A percentile compares a stretch with the other conserved stretches of the same genome.
Evolutionary conservation across 2,888 invertebrate species (phyloP).

Genomic region (Hofmannophila pseudospretella): DNA sequence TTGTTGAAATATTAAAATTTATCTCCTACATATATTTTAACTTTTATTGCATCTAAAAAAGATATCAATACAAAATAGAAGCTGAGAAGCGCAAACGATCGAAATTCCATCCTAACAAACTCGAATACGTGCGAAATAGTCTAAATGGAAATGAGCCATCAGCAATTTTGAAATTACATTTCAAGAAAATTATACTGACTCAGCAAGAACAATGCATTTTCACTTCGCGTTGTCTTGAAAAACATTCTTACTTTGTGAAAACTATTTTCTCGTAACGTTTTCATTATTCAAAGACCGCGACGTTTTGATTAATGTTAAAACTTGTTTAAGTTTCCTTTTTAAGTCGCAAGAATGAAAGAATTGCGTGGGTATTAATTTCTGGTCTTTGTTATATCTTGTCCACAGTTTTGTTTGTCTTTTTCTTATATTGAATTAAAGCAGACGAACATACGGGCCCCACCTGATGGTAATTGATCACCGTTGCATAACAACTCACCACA

Average conservation of each 20-base stretch:
- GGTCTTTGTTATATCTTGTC: background rate
- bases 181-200: background rate
- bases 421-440: too few species aligned
- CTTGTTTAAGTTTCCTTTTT: constrained; percentile 39
- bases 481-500: too few species aligned
- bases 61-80: too few species aligned
- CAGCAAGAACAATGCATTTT: constrained; percentile 3
- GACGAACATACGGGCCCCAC: too few species aligned
- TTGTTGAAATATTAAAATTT: too few species aligned
- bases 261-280: constrained; percentile 23
- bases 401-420: too few species aligned
- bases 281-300: constrained; percentile 43
- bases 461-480: too few species aligned
- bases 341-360: constrained; percentile 17
- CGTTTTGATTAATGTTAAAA: constrained; percentile 45
- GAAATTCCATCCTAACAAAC: too few species aligned
- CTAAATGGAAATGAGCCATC: background rate
- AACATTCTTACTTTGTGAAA: constrained; percentile 7
- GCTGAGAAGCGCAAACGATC: too few species aligned
- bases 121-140: too few species aligned
- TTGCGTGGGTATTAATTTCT: constrained; percentile 11
- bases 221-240: constrained; percentile 2
- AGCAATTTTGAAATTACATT: background rate
- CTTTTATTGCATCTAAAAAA: too few species aligned
- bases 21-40: too few species aligned